Percentiles rank a stretch among this genome's conserved stretches.
Evolutionary conservation across 2,888 invertebrate species (phyloP).

Genomic region (Drosophila lutescens): DNA sequence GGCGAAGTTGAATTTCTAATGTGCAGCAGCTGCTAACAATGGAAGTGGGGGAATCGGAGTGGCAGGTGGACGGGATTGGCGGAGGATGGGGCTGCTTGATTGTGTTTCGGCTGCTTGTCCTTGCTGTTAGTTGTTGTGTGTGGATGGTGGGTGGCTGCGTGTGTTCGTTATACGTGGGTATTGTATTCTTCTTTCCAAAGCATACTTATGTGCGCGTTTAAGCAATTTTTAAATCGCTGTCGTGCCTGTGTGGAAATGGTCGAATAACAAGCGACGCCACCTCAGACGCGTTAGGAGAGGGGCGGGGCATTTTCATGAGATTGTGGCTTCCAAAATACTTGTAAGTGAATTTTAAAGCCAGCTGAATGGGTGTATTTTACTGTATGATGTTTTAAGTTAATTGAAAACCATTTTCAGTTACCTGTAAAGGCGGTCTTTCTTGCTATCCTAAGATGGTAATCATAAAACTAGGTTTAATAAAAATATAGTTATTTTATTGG

Average conservation of each 20-base stretch:
- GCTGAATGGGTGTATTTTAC: constrained; percentile 9
- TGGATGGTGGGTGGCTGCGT: constrained; percentile 16
- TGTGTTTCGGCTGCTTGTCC: constrained; percentile 59
- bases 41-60: constrained; percentile 51
- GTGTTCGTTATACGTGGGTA: constrained; percentile 30
- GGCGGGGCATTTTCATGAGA: constrained; percentile 6
- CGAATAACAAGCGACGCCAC: constrained; percentile 17
- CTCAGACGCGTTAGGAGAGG: neutral
- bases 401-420: too few relatives aligned
- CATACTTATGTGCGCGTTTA: constrained; percentile 57
- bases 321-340: neutral
- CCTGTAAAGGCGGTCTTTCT: too few relatives aligned
- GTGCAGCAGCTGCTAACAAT: constrained; percentile 80
- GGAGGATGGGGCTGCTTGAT: constrained; percentile 49
- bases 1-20: constrained; percentile 77
- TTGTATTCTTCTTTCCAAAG: constrained; percentile 38
- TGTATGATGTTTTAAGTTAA: neutral
- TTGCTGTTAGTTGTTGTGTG: constrained; percentile 46
- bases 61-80: constrained; percentile 19
- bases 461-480: too few relatives aligned
- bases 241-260: constrained; percentile 24
- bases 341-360: constrained; percentile 1
- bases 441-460: too few relatives aligned
- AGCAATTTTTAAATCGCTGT: constrained; percentile 62
- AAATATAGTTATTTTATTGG: too few relatives aligned